Conservation (phyloP, 2,888 invertebrate species). For the Thereva nobilitata region DNA sequence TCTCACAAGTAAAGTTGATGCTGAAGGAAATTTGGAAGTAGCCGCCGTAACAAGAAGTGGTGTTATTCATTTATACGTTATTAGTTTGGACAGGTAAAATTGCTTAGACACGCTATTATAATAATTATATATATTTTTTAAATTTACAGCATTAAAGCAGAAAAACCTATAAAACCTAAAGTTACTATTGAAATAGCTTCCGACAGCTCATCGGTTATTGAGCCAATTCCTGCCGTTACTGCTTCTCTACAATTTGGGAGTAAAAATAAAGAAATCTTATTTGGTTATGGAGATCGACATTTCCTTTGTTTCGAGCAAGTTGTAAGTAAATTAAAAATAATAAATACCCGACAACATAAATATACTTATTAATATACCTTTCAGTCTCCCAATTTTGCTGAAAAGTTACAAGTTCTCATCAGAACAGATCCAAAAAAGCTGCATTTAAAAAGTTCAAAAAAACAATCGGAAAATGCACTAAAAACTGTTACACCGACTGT, state of each 20-base stretch:
- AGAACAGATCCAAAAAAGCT: constrained; percentile 53
- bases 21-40: constrained; percentile 59
- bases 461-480: constrained; percentile 43
- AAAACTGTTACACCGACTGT: constrained; percentile 51
- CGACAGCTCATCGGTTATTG: constrained; percentile 60
- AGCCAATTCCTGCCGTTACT: constrained; percentile 63
- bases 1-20: constrained; percentile 61
- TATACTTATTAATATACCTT: neutral
- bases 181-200: constrained; percentile 66
- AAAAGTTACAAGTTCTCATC: constrained; percentile 61
- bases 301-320: constrained; percentile 65
- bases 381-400: constrained; percentile 60
- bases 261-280: constrained; percentile 58
- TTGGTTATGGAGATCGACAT: constrained; percentile 65
- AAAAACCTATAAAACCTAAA: constrained; percentile 68
- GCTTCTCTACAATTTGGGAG: constrained; percentile 53
- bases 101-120: neutral
- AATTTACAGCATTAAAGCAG: constrained; percentile 50
- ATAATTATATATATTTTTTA: constrained; percentile 1
- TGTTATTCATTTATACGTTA: constrained; percentile 76
- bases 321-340: constrained; percentile 52
- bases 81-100: constrained; percentile 70
- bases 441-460: constrained; percentile 43
- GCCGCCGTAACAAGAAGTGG: constrained; percentile 72
- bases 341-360: neutral